Base-by-base conservation (phyloP, 2,797 vertebrate species). In the Bufotes viridis region DNA sequence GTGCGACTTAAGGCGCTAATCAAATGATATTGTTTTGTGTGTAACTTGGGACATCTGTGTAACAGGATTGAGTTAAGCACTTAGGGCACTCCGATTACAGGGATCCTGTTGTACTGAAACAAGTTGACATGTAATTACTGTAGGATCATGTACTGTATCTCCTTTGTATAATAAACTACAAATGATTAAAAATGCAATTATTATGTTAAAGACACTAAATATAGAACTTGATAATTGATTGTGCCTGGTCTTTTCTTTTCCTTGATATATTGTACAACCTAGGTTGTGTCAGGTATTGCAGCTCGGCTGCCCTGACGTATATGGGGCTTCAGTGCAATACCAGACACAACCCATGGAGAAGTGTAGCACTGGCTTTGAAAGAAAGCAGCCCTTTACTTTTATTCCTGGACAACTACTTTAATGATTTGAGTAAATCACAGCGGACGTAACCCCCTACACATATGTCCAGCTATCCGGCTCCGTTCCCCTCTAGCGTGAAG, bases 91-190 rank as follows among this genome's bases (percentile, higher is more conserved):
- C 92, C 24, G 90, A 91, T 89, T 90, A 84, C 0, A 0, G 91
- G 90, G 91, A 93, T 91, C 91, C 92, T 91, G 92, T 93, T 91
- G 91, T 91, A 78, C 83, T 86, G 63, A 91, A 92, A 93, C 92
- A 93, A 84, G 82, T 91, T 91, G 93, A 90, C 91, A 90, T 34
- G 58, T 90, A 74, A 87, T 92, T 91, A 90, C 72, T 57, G 86
- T 93, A 87, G 91, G 91, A 92, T 92, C 92, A 89, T 53, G 87
- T 92, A 93, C 93, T 93, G 87, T 93, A 94, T 69, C 90, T 93
- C 88, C 86, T 96, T 96, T 96, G 93, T 96, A 95, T 92, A 92
- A 92, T 91, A 93, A 93, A 94, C 92, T 92, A 85, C 92, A 92
- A 94, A 94, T 95, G 74, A 92, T 91, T 93, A 92, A 90, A 85